Conservation (phyloP, 2,113 vertebrate species). For the Zapus hudsonius region DNA sequence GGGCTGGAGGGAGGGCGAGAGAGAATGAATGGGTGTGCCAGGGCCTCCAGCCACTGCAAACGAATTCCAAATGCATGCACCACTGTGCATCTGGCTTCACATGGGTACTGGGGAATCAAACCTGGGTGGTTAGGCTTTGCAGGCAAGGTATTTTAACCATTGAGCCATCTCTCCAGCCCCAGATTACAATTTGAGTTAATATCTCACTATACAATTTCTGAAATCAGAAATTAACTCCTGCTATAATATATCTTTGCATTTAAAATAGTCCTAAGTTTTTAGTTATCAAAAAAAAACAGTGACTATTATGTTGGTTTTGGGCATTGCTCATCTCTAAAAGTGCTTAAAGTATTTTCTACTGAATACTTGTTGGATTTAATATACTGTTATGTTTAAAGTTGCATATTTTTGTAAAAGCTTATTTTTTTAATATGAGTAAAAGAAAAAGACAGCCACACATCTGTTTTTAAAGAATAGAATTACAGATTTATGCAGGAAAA, state of each 20-base stretch:
- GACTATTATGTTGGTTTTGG: slow-evolving; percentile 15
- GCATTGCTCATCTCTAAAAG: slow-evolving; percentile 23
- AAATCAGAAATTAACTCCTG: slow-evolving; percentile 18
- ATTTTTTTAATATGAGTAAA: not conserved
- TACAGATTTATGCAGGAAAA: not conserved
- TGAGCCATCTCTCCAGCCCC: not conserved
- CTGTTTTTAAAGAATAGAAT: not conserved
- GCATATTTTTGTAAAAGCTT: not conserved
- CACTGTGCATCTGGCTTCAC: no score
- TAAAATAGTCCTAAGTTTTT: slow-evolving; percentile 1
- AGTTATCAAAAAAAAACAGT: not conserved
- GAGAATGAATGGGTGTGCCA: no score
- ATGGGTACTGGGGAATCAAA: no score
- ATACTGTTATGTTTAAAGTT: not conserved
- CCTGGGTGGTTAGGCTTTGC: no score
- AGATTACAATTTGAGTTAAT: not conserved
- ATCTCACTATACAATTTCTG: not conserved
- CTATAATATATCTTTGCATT: not conserved
- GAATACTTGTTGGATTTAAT: slow-evolving; percentile 11
- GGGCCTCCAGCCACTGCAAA: no score
- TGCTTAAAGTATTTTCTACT: not conserved
- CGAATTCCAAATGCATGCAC: no score
- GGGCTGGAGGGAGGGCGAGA: no score
- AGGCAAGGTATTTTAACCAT: no score
- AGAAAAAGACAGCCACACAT: not conserved